phyloP scores from a whole-genome alignment of 2,797 vertebrate genomes.

The Mormyrops attenuatus region DNA sequence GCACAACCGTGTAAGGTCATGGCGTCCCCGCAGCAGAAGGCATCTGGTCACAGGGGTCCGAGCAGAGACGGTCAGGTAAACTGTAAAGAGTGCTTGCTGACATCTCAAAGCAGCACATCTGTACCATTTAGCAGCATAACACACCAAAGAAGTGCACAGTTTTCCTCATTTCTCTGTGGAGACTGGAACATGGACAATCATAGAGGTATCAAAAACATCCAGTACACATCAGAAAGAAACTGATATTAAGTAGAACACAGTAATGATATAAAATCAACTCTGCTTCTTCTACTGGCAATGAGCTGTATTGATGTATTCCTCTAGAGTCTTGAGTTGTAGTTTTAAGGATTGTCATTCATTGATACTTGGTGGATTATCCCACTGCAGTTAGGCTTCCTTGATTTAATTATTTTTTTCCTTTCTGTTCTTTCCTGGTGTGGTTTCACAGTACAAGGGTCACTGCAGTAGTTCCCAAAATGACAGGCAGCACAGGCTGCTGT shows the following conservation, averaged over 20 bases:
- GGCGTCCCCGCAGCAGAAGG: neutral
- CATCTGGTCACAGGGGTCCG: neutral
- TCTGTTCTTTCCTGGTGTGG: neutral
- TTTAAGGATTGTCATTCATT: neutral
- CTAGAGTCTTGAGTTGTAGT: neutral
- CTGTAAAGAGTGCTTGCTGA: neutral
- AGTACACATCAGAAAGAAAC: neutral
- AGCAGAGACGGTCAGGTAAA: neutral
- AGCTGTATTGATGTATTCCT: neutral
- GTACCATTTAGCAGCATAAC: neutral
- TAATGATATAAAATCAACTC: neutral
- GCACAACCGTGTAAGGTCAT: neutral
- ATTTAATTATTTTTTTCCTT: neutral
- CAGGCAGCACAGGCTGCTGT: neutral
- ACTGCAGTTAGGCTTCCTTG: neutral
- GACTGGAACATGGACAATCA: neutral
- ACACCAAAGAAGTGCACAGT: neutral
- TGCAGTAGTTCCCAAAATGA: neutral
- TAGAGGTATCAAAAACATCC: neutral
- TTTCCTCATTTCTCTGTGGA: neutral
- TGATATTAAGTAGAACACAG: neutral
- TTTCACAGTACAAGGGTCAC: neutral
- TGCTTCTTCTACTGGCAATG: neutral
- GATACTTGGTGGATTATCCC: neutral
- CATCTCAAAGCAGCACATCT: neutral